phyloP scores from a whole-genome alignment of 2,888 invertebrate species.

The Synanthedon formicaeformis region DNA sequence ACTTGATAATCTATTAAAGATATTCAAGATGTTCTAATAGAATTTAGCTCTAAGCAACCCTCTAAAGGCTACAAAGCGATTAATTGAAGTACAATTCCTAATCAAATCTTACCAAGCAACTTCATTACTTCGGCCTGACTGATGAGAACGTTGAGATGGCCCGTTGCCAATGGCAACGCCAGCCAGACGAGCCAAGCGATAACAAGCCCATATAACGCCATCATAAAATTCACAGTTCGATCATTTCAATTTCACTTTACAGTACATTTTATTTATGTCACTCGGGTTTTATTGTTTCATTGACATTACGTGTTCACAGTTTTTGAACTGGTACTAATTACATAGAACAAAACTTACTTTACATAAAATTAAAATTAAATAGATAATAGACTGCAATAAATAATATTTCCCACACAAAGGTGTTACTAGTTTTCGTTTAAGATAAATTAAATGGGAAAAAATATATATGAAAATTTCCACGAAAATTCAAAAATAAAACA shows the following conservation, averaged over 20 bases:
- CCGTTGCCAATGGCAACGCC: constrained; percentile 69
- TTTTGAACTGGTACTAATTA: neutral
- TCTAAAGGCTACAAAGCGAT: constrained; percentile 1
- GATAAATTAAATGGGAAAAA: no score
- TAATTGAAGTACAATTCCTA: constrained; percentile 6
- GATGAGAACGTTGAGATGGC: constrained; percentile 84
- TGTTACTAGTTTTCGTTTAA: no score
- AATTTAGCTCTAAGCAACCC: neutral
- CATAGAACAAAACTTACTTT: no score
- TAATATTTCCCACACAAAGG: no score
- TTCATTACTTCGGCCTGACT: constrained; percentile 84
- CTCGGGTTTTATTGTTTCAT: constrained; percentile 3
- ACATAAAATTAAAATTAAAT: no score
- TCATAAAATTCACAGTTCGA: constrained; percentile 38
- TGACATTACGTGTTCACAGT: constrained; percentile 30
- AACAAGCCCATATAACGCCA: constrained; percentile 49
- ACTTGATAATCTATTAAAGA: no score
- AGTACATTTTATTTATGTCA: constrained; percentile 36
- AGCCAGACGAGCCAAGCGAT: constrained; percentile 56
- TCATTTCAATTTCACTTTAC: constrained; percentile 52
- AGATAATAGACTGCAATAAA: no score
- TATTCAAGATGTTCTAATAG: neutral
- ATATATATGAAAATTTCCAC: no score
- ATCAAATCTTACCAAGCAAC: constrained; percentile 75
- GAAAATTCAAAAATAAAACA: no score